phyloP scores from a whole-genome alignment of 2,888 invertebrate species.

The Notodonta dromedarius region DNA sequence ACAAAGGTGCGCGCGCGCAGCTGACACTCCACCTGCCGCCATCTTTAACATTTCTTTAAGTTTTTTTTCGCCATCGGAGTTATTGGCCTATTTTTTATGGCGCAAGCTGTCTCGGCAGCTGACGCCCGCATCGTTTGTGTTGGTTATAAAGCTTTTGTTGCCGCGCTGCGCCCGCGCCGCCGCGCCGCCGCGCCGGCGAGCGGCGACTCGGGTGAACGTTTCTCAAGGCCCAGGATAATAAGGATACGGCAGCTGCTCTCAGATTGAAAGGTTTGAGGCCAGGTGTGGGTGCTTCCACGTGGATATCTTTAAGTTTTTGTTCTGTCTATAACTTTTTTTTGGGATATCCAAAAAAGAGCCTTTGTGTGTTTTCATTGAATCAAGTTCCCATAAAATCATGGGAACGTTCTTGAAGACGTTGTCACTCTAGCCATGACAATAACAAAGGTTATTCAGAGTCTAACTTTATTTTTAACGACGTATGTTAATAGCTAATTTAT shows the following conservation, averaged over 20 bases:
- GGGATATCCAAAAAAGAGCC: conserved; percentile 20
- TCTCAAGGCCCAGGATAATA: conserved; percentile 68
- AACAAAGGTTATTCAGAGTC: background rate
- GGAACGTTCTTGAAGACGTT: conserved; percentile 8
- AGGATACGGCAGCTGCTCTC: conserved; percentile 55
- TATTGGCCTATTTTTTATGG: conserved; percentile 84
- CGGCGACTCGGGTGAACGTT: conserved; percentile 29
- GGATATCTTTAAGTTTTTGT: conserved; percentile 47
- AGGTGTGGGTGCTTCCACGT: conserved; percentile 71
- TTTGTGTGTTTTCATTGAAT: conserved; percentile 26
- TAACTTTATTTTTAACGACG: no score
- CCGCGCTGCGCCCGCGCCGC: conserved; percentile 32
- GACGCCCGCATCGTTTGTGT: conserved; percentile 59
- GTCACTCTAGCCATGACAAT: background rate
- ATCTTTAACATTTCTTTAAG: conserved; percentile 79
- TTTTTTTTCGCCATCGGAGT: conserved; percentile 80
- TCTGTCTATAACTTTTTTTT: conserved; percentile 39
- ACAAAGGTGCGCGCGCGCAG: conserved; percentile 80
- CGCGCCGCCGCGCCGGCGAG: conserved; percentile 24
- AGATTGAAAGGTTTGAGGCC: conserved; percentile 63
- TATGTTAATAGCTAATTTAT: no score
- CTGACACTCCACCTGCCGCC: conserved; percentile 80
- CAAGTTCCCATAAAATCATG: conserved; percentile 17
- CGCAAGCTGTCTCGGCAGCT: conserved; percentile 80
- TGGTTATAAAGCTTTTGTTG: conserved; percentile 45